Evolutionary conservation across 2,113 vertebrate species (phyloP).

Genomic region (Caracal caracal): DNA sequence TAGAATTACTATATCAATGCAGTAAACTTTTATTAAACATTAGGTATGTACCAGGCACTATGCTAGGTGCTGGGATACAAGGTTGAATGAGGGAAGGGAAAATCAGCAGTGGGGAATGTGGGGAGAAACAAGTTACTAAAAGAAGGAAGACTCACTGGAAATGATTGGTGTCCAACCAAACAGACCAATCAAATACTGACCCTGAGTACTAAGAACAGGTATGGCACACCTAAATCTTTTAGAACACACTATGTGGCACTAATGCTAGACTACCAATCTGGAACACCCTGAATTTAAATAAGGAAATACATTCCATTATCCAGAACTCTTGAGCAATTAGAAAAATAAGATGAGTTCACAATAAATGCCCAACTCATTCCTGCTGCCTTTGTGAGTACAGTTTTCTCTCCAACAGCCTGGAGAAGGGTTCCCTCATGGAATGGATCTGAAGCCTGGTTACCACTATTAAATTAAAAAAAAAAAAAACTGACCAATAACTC

Average conservation of each 20-base stretch:
- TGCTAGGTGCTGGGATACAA: neutral
- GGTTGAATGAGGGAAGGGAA: neutral
- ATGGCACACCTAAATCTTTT: neutral
- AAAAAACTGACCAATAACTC: neutral
- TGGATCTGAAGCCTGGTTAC: neutral
- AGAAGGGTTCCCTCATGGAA: neutral
- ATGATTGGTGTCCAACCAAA: neutral
- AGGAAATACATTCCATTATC: neutral
- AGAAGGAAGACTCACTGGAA: neutral
- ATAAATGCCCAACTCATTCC: neutral
- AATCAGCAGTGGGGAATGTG: too few relatives aligned
- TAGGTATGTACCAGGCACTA: neutral
- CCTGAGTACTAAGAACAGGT: neutral
- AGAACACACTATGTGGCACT: neutral
- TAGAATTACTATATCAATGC: neutral
- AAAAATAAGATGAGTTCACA: constrained; percentile 7
- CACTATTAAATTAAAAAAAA: neutral
- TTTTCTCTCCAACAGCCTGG: neutral
- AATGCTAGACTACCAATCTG: neutral
- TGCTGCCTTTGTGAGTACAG: neutral
- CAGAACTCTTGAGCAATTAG: neutral
- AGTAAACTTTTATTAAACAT: neutral
- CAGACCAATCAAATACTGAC: neutral
- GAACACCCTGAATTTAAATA: constrained; percentile 38
- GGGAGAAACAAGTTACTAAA: neutral